Evolutionary conservation across 2,888 invertebrate species (phyloP).

Genomic region (Andrena fulva): DNA sequence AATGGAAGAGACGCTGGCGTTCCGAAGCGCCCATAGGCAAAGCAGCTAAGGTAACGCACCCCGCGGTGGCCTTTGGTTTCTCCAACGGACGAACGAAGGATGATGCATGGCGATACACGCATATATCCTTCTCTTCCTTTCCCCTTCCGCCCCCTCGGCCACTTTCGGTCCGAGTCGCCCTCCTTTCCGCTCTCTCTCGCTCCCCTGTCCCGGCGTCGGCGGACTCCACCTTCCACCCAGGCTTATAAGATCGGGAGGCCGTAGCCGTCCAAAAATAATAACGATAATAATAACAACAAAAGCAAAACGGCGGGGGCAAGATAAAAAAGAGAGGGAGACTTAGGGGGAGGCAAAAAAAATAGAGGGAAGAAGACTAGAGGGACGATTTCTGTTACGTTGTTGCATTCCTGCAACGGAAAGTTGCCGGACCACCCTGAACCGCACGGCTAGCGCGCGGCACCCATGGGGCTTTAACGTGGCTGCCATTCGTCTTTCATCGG

Average conservation of each 20-base stretch:
- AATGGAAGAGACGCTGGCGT: constrained; percentile 44
- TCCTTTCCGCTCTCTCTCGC: constrained; percentile 26
- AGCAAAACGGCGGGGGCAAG: constrained; percentile 67
- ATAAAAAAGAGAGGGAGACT: constrained; percentile 12
- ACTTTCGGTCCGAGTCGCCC: constrained; percentile 39
- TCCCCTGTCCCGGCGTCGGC: constrained; percentile 66
- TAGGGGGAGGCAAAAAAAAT: constrained; percentile 38
- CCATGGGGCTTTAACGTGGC: constrained; percentile 77
- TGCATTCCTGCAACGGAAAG: constrained; percentile 83
- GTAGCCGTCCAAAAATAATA: constrained; percentile 78
- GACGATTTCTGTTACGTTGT: constrained; percentile 84
- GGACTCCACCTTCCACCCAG: constrained; percentile 74
- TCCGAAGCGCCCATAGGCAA: constrained; percentile 76
- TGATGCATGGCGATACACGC: constrained; percentile 84
- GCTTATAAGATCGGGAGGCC: constrained; percentile 67
- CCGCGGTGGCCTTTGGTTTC: constrained; percentile 84
- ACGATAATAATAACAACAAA: constrained; percentile 77
- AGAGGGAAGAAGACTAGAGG: constrained; percentile 78
- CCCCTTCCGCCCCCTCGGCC: constrained; percentile 37
- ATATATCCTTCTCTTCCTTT: constrained; percentile 75
- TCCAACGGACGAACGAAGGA: constrained; percentile 81
- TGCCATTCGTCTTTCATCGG: constrained; percentile 73
- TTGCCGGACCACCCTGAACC: constrained; percentile 83
- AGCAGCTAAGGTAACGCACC: constrained; percentile 82
- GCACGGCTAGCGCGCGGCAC: constrained; percentile 76